Base-by-base conservation (phyloP, 2,797 vertebrate species). In the Anniella stebbinsi region DNA sequence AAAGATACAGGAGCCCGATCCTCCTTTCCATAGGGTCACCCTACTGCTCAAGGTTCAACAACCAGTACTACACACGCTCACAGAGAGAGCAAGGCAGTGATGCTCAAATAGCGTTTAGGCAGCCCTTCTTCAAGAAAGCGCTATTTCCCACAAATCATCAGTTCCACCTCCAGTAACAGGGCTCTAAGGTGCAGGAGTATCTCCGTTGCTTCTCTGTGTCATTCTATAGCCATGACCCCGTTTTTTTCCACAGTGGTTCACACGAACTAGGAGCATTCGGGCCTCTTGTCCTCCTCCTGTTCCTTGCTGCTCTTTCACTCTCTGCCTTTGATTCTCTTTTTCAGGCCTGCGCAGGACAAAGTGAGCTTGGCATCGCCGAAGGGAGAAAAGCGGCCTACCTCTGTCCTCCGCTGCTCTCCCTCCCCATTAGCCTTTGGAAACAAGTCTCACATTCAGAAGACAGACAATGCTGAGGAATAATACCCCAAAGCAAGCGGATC, bases 391-490 rank as follows among this genome's bases (percentile, higher is more conserved):
- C 60, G n/a, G 60, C 5, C 12, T 51, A 72, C 85, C 80, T 70
- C 87, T 18, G 0, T 94, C 90, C 91, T 69, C 84, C 30, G 0
- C 25, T 21, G 38, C 54, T 70, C 66, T 81, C 82, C n/a, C 54
- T 63, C 80, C 80, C 51, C 0, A 0, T 38, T 54, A 94, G 93
- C 90, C 94, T 95, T 93, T 78, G 90, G 91, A 94, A 96, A 97
- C 96, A 97, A 96, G 94, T 45, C 73, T 94, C 91, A 96, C 95
- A 96, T 97, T 97, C 96, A 96, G 95, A 91, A 92, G 85, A 80
- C 6, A 5, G 95, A 97, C 96, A 96, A 97, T 95, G 96, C 95
- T 89, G 82, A 93, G 88, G 93, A 88, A 95, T 80, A 60, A 76
- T 51, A 84, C 92, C 93, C 7, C 0, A 90, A 36, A 94, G 91